Conservation (phyloP, 2,888 invertebrate genomes). For the Baronia brevicornis region DNA sequence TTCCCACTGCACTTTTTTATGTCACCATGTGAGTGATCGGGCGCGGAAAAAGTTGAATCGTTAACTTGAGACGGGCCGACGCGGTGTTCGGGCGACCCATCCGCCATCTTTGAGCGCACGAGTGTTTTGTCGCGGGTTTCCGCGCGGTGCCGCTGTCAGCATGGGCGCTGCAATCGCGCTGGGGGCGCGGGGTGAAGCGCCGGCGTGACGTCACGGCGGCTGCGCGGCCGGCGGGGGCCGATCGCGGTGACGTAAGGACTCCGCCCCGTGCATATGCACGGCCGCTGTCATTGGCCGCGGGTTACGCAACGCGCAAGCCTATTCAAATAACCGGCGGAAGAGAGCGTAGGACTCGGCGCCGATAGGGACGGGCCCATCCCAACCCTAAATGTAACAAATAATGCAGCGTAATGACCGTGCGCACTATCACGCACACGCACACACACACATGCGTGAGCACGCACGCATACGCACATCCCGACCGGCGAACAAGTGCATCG, state of each 20-base stretch:
- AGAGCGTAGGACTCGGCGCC: conserved; percentile 57
- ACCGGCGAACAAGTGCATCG: conserved; percentile 48
- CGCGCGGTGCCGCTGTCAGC: conserved; percentile 42
- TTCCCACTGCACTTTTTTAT: conserved; percentile 73
- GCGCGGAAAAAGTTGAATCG: conserved; percentile 72
- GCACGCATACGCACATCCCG: conserved; percentile 22
- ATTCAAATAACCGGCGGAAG: conserved; percentile 62
- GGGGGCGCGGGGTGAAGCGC: conserved; percentile 39
- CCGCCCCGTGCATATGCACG: conserved; percentile 73
- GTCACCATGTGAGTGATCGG: conserved; percentile 66
- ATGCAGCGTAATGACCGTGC: conserved; percentile 57
- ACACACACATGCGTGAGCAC: conserved; percentile 28
- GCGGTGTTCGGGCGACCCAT: conserved; percentile 81
- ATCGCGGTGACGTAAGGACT: conserved; percentile 68
- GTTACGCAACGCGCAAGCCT: conserved; percentile 67
- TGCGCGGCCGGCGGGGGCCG: conserved; percentile 66
- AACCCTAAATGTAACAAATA: conserved; percentile 62
- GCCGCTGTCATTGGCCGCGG: conserved; percentile 69
- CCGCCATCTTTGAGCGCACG: conserved; percentile 89
- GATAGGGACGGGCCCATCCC: conserved; percentile 59
- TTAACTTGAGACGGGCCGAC: conserved; percentile 75
- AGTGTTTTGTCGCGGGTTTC: conserved; percentile 71
- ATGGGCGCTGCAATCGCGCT: conserved; percentile 54
- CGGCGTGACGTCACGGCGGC: conserved; percentile 70
- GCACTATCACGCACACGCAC: conserved; percentile 36